A percentile compares a stretch with the other conserved stretches of the same genome.
Conservation (phyloP, 2,113 vertebrate genomes). For the Rhineura floridana region DNA sequence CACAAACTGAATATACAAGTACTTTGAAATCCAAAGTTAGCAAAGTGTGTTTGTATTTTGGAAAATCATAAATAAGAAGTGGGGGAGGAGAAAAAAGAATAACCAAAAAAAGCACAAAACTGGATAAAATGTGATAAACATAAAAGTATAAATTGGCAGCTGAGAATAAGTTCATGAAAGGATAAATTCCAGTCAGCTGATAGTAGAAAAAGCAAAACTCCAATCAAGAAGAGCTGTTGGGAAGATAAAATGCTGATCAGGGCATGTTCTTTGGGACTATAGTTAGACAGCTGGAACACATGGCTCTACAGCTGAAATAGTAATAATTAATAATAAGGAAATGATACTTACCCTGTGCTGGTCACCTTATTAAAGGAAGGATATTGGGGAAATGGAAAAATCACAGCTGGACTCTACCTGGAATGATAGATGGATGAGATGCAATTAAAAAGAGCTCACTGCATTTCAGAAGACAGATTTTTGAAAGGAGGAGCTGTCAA, state of each 20-base stretch:
- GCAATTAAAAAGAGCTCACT: slow-evolving; percentile 70
- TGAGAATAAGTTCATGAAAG: background rate
- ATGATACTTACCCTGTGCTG: slow-evolving; percentile 72
- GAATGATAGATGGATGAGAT: slow-evolving; percentile 71
- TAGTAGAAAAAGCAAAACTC: slow-evolving; percentile 35
- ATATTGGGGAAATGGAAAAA: slow-evolving; percentile 75
- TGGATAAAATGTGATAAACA: slow-evolving; percentile 11
- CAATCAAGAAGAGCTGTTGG: slow-evolving; percentile 33
- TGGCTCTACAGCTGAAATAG: slow-evolving; percentile 61
- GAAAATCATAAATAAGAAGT: no score
- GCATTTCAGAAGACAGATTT: slow-evolving; percentile 67
- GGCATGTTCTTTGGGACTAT: slow-evolving; percentile 57
- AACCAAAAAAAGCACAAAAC: no score
- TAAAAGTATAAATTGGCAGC: background rate
- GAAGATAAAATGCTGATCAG: slow-evolving; percentile 65
- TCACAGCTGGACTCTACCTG: slow-evolving; percentile 68
- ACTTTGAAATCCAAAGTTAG: no score
- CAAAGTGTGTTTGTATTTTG: no score
- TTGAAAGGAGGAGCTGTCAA: slow-evolving; percentile 45
- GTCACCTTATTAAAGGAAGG: slow-evolving; percentile 71
- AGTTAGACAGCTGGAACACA: slow-evolving; percentile 66
- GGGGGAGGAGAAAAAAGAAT: no score
- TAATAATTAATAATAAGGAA: slow-evolving; percentile 75
- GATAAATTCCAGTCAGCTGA: background rate
- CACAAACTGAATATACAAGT: no score